Conservation (phyloP, 2,113 vertebrate species). For the Piaya cayana region DNA sequence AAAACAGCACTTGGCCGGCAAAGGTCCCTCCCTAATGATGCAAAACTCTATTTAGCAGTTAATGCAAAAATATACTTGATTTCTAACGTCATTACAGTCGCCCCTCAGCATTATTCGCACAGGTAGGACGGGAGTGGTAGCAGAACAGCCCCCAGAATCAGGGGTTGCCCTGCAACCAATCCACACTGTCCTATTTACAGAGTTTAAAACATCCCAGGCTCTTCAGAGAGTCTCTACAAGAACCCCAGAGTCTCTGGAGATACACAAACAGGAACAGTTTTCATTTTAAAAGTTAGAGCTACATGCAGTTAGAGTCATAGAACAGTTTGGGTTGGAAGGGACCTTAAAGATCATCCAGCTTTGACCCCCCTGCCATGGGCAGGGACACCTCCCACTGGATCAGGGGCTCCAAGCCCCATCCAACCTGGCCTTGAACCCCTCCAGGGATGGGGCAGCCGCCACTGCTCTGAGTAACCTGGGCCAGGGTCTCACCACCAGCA, state of each 20-base stretch:
- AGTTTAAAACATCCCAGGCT: not conserved
- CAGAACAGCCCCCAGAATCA: not conserved
- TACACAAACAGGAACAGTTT: not conserved
- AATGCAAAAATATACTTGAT: not conserved
- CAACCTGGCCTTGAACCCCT: too few species aligned
- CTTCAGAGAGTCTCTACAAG: not conserved
- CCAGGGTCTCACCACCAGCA: too few species aligned
- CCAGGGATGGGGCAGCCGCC: too few species aligned
- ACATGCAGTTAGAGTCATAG: not conserved
- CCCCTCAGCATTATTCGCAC: rapidly evolving
- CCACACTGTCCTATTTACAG: not conserved
- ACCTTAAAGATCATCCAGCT: too few species aligned
- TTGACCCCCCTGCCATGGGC: too few species aligned
- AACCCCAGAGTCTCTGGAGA: not conserved
- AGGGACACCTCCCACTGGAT: too few species aligned
- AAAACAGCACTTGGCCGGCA: not conserved
- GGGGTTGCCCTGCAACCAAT: too few species aligned
- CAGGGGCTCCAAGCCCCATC: too few species aligned
- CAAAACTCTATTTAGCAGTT: not conserved
- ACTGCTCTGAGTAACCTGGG: too few species aligned
- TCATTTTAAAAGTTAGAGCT: not conserved
- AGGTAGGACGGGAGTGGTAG: not conserved
- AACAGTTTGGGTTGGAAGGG: too few species aligned
- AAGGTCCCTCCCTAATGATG: not conserved
- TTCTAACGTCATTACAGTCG: not conserved